These are phyloP conservation scores for Sebastes minor DNA, from an alignment of 2,797 vertebrate genomes.

Conservation along the genomic window DNA sequence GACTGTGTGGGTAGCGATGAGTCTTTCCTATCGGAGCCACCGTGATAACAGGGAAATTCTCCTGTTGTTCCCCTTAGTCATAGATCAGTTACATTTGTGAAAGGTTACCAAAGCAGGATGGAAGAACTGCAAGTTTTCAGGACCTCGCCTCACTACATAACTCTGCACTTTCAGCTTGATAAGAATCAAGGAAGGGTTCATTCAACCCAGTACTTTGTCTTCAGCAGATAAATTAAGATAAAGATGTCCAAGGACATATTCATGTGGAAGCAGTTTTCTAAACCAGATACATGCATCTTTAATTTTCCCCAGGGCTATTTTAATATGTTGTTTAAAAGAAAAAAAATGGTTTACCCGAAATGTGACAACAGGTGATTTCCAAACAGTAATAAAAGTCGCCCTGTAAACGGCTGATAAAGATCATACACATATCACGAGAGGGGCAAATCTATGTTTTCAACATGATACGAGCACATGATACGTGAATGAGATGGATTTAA, in stretches of 20 bases:
- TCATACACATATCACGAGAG: neutral
- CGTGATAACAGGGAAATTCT: constrained; percentile 74
- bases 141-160: neutral
- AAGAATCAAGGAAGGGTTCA: constrained; percentile 50
- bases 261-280: neutral
- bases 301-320: neutral
- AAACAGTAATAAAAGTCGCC: neutral
- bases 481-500: constrained; percentile 20
- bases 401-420: neutral
- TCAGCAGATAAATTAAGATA: constrained; percentile 48
- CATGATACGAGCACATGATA: constrained; percentile 1
- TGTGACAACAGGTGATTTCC: constrained; percentile 3
- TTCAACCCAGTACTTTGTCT: constrained; percentile 55
- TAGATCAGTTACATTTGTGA: constrained; percentile 18
- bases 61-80: constrained; percentile 33
- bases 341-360: neutral
- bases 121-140: neutral
- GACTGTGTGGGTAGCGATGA: constrained; percentile 56
- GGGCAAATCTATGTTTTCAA: neutral
- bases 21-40: constrained; percentile 37
- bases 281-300: neutral
- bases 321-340: neutral
- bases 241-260: constrained; percentile 3
- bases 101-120: constrained; percentile 34
- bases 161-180: constrained; percentile 37